Base-by-base conservation (phyloP, 2,888 invertebrate species). In the Yponomeuta cagnagella region DNA sequence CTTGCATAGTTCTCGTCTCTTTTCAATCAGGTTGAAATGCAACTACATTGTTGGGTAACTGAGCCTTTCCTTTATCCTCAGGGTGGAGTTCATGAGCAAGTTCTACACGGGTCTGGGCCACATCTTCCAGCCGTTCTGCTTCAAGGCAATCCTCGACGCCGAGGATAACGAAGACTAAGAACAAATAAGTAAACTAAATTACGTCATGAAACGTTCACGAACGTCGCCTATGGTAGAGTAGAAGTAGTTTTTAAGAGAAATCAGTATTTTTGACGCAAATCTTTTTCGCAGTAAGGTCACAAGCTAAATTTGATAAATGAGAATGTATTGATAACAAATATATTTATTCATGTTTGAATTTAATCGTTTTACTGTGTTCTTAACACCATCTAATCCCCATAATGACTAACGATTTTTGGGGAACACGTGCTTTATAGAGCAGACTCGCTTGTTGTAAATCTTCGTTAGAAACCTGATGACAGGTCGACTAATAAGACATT, bases 1-100 rank as follows among this genome's bases (percentile, higher is more conserved):
- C n/a, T n/a, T n/a, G n/a, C n/a, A n/a, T n/a, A n/a, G n/a, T n/a
- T 43, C 43, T 43, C 43, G 43, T 8, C 43, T 43, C 5, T 8
- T 5, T 33, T 33, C 1, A 8, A 3, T 43, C 6, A 43, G 43
- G 6, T 43, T 43, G 43, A 43, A 43, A 43, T 43, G 43, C 8
- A 33, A 43, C 43, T 9, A 8, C 43, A 6, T 43, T 43, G 9
- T 43, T 43, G 8, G 9, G 6, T 43, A 8, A 43, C 43, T 43
- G 43, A 43, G 8, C 43, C 43, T 43, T 43, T 5, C 43, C 43
- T 43, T 52, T 73, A 10, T 72, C 81, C 81, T 71, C 80, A 97
- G 97, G 97, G 98, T 98, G 80, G 98, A 98, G 88, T 99, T 99
- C 93, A 98, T 99, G 94, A 98, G 97, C 89, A 98, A 98, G 88